These are phyloP conservation scores for Pteruthius melanotis DNA, from an alignment of 2,113 vertebrate genomes.

Conservation along the genomic window DNA sequence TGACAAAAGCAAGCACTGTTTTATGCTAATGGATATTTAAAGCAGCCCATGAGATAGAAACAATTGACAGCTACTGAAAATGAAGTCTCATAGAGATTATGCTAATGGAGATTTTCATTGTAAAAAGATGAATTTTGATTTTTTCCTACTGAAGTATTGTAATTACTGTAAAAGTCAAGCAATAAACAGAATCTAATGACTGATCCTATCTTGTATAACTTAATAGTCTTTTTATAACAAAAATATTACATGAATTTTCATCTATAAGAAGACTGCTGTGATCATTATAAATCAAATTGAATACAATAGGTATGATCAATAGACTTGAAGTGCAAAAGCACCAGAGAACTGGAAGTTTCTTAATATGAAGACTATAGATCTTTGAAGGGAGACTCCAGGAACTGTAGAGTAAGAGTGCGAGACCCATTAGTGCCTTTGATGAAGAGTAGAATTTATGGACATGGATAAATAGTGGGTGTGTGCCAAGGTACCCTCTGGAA, in stretches of 20 bases:
- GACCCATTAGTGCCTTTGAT: not conserved
- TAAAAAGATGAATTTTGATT: not conserved
- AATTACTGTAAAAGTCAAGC: not conserved
- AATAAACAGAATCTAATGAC: not conserved
- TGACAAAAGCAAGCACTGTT: not conserved
- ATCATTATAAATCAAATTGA: not conserved
- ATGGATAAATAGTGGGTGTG: not conserved
- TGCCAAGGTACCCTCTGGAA: not conserved
- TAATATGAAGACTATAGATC: not conserved
- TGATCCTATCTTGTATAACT: not conserved
- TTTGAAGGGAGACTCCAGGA: not conserved
- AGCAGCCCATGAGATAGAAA: not conserved
- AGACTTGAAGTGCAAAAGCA: not conserved
- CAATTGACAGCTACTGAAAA: not conserved
- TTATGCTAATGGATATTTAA: not conserved
- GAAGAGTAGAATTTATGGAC: not conserved
- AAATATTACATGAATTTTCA: not conserved
- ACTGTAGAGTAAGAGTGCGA: not conserved
- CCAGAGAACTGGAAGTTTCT: not conserved
- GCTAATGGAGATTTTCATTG: not conserved
- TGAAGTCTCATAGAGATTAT: not conserved
- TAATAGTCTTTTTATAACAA: not conserved
- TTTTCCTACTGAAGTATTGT: not conserved
- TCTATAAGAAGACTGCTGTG: not conserved
- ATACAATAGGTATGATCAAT: not conserved